Conservation (phyloP, 2,888 invertebrate genomes). For the Lycophotia porphyrea region DNA sequence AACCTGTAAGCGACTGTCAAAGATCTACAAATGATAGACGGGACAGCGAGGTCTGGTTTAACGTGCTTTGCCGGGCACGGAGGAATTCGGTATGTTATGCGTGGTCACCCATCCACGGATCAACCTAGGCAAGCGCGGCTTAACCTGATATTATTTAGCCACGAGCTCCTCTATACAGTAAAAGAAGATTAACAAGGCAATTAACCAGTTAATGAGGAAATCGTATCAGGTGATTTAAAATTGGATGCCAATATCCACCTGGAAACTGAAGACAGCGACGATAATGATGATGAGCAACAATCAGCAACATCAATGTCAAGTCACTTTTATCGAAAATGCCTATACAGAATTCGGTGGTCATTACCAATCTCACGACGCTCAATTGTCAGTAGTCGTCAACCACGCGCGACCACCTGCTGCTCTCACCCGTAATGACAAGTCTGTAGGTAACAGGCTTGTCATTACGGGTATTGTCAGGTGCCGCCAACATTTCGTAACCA, state of each 20-base stretch:
- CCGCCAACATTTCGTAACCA: constrained; percentile 50
- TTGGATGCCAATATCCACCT: not conserved
- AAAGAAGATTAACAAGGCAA: not conserved
- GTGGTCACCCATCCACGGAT: too few species aligned
- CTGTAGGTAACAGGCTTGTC: constrained; percentile 37
- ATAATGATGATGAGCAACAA: not conserved
- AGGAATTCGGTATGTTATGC: too few species aligned
- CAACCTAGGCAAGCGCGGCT: too few species aligned
- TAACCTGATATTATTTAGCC: too few species aligned
- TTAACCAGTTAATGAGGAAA: not conserved
- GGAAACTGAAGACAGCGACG: not conserved
- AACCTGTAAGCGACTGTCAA: too few species aligned
- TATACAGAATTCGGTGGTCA: constrained; percentile 29
- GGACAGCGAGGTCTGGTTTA: too few species aligned
- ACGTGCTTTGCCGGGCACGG: too few species aligned
- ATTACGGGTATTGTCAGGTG: constrained; percentile 51
- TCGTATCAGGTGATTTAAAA: not conserved
- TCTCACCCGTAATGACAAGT: too few species aligned
- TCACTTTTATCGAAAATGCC: not conserved
- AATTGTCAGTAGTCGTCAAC: constrained; percentile 35
- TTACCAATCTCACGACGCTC: constrained; percentile 31
- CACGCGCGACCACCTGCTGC: constrained; percentile 59
- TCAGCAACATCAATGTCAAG: not conserved
- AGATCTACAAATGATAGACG: too few species aligned
- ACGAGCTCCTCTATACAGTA: too few species aligned